phyloP scores from a whole-genome alignment of 1,140 invertebrate species.

The Elysia chlorotica region DNA sequence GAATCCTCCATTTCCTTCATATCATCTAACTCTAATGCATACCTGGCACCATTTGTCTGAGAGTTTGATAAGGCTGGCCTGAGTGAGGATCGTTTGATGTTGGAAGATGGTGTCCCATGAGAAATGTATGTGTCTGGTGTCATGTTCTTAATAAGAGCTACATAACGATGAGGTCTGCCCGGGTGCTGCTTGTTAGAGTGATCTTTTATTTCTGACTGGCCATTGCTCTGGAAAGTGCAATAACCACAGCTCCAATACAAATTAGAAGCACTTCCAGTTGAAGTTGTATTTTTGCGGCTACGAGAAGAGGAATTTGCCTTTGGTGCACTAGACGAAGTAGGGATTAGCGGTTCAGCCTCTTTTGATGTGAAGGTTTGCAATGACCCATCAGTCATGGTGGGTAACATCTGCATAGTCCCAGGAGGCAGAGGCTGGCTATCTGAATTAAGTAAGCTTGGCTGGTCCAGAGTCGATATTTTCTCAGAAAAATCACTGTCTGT shows the following conservation, averaged over 20 bases:
- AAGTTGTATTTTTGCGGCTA: too few relatives aligned
- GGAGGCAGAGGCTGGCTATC: not conserved
- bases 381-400: not conserved
- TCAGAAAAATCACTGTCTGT: constrained; percentile 4
- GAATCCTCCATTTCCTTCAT: constrained; percentile 35
- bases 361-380: not conserved
- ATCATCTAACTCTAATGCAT: constrained; percentile 15
- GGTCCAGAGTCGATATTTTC: not conserved
- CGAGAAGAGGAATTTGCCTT: not conserved
- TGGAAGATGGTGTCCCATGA: too few relatives aligned
- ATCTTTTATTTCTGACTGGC: constrained; percentile 46
- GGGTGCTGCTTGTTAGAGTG: constrained; percentile 42
- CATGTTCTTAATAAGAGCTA: constrained; percentile 45
- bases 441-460: not conserved
- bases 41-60: constrained; percentile 7
- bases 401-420: not conserved
- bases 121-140: constrained; percentile 26
- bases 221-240: constrained; percentile 46
- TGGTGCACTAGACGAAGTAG: not conserved
- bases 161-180: constrained; percentile 47
- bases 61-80: too few relatives aligned
- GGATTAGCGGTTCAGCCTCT: not conserved
- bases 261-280: constrained; percentile 37
- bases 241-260: constrained; percentile 57
- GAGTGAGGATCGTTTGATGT: too few relatives aligned